These are phyloP conservation scores for Menura novaehollandiae DNA, from an alignment of 2,113 vertebrate species.

Conservation along the genomic window DNA sequence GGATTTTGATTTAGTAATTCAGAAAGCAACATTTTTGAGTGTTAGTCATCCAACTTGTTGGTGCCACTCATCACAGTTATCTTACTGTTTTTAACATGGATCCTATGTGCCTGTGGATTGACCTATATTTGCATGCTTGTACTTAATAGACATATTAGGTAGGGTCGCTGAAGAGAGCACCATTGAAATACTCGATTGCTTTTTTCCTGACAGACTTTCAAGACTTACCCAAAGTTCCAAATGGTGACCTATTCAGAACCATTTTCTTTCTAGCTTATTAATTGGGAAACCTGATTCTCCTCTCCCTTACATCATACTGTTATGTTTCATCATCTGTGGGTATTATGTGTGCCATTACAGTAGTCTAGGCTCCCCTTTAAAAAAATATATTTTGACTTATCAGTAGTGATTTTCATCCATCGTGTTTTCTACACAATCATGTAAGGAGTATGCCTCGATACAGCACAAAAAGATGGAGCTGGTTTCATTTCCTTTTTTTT, in stretches of 20 bases:
- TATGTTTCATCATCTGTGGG: slow-evolving; percentile 43
- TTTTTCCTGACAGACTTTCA: slow-evolving; percentile 56
- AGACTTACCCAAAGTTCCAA: slow-evolving; percentile 65
- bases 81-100: slow-evolving; percentile 77
- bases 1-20: slow-evolving; percentile 74
- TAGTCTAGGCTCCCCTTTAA: slow-evolving; percentile 59
- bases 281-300: slow-evolving; percentile 35
- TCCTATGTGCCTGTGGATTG: slow-evolving; percentile 82
- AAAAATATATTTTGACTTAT: slow-evolving; percentile 31
- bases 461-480: slow-evolving; percentile 61
- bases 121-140: slow-evolving; percentile 82
- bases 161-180: slow-evolving; percentile 75
- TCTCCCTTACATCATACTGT: slow-evolving; percentile 15
- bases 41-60: slow-evolving; percentile 72
- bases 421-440: slow-evolving; percentile 38
- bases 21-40: slow-evolving; percentile 72
- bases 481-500: slow-evolving; percentile 52
- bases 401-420: slow-evolving; percentile 28
- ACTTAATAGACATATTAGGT: slow-evolving; percentile 77
- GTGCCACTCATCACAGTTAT: slow-evolving; percentile 77
- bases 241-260: slow-evolving; percentile 71
- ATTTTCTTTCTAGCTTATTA: slow-evolving; percentile 43
- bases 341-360: slow-evolving; percentile 50
- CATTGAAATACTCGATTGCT: slow-evolving; percentile 65
- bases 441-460: slow-evolving; percentile 53